phyloP scores from a whole-genome alignment of 92 coral and sea anemone genomes.

The Epizoanthus scotinus region DNA sequence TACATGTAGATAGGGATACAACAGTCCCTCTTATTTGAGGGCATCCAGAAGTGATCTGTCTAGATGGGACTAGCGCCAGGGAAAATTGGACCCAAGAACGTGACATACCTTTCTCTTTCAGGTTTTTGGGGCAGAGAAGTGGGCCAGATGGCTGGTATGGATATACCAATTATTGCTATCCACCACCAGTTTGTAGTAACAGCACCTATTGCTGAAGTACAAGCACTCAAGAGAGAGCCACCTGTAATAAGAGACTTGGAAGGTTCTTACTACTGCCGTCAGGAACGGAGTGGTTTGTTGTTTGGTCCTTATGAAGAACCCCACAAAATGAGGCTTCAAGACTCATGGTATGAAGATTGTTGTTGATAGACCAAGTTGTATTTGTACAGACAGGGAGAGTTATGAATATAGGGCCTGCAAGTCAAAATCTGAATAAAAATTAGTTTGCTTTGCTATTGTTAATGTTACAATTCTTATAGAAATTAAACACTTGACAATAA shows the following conservation, averaged over 20 bases:
- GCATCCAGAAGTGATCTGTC: too few species aligned
- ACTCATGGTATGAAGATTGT: slow-evolving; percentile 68
- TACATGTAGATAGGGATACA: too few species aligned
- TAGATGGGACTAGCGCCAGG: too few species aligned
- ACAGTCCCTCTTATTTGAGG: too few species aligned
- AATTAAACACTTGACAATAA: too few species aligned
- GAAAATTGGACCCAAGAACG: too few species aligned
- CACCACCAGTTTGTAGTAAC: slow-evolving; percentile 96
- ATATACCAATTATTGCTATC: slow-evolving; percentile 78
- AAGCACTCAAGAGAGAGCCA: slow-evolving; percentile 73
- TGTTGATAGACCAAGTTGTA: background rate
- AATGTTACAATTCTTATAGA: too few species aligned
- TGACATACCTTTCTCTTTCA: background rate
- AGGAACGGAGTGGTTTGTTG: slow-evolving; percentile 85
- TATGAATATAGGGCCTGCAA: too few species aligned
- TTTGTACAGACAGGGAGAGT: background rate
- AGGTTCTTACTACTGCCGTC: slow-evolving; percentile 87
- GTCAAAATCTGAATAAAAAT: too few species aligned
- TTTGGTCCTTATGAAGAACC: slow-evolving; percentile 89
- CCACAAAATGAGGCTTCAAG: slow-evolving; percentile 89
- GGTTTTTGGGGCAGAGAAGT: slow-evolving; percentile 98
- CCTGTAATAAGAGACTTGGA: slow-evolving; percentile 95
- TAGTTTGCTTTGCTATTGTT: too few species aligned
- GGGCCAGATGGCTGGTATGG: slow-evolving; percentile 92
- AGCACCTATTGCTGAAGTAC: slow-evolving; percentile 89